Base-by-base conservation (phyloP, 2,888 invertebrate species). In the Stenodema calcarata region DNA sequence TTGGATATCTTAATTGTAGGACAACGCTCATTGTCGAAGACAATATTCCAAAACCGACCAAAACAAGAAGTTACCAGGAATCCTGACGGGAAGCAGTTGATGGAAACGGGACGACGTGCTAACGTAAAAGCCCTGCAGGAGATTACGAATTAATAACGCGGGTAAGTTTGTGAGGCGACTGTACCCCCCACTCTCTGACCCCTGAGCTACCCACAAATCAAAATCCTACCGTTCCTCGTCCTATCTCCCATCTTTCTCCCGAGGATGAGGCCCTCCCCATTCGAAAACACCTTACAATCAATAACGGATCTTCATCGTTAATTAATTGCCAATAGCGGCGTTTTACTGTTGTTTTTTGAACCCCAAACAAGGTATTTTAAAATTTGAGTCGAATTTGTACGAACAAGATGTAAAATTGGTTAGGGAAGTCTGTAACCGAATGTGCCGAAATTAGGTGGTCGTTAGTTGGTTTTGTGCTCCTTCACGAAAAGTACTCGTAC, bases 121-220 rank as follows among this genome's bases (percentile, higher is more conserved):
- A 82, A 82, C 62, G 82, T 42, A 78, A 44, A 44, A 78, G 78
- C 78, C 78, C 47, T 16, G 78, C 0, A 44, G 41, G 82, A 82
- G 82, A 82, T 82, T 69, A 82, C 62, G 82, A 82, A 82, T 82
- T 82, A 82, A 82, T 82, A 82, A 82, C 82, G 69, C 69, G 82
- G 41, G 47, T 69, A 82, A 82, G 69, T 82, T 82, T 82, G 82
- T 82, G 27, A 28, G 70, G 35, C 62, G 82, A 82, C 82, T 82
- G 82, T 82, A 82, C 82, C 82, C 69, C 69, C 41, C 18, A 2
- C 7, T 12, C 69, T 3, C 69, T 12, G 1, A n/a, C 73, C 35
- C 18, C 41, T 18, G 16, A 16, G 82, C 82, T 41, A 42, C 62
- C 82, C 62, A 82, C 82, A 82, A 82, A 82, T 82, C 82, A 82